Evolutionary conservation across 2,113 vertebrate genomes (phyloP).

Genomic region (Phylloscopus whistleri): DNA sequence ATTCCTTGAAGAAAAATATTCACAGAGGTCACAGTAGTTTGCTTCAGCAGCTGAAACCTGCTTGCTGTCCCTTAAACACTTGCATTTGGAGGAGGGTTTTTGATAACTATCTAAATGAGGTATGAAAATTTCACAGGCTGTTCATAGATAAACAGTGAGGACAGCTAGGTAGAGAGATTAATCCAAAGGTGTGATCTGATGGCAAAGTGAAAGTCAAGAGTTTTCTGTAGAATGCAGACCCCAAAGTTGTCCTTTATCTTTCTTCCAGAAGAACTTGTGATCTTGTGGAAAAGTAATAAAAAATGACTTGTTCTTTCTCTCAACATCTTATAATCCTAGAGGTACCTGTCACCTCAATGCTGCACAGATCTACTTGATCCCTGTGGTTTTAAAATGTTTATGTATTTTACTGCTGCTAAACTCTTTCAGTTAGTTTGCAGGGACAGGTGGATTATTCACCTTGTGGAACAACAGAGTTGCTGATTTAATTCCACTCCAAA

Average conservation of each 20-base stretch:
- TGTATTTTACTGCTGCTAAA: background rate
- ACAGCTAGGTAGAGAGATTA: background rate
- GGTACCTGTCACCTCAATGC: background rate
- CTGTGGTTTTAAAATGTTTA: background rate
- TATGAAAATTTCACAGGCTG: background rate
- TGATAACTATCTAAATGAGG: background rate
- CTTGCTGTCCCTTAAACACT: background rate
- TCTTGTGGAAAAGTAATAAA: background rate
- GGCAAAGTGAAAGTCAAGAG: background rate
- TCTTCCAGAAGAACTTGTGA: background rate
- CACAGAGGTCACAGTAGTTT: background rate
- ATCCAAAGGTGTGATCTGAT: background rate
- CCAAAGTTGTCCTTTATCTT: background rate
- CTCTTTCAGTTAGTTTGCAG: background rate
- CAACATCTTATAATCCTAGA: background rate
- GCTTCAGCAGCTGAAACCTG: background rate
- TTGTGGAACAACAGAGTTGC: background rate
- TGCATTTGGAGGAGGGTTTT: background rate
- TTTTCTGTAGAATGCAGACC: background rate
- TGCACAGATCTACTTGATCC: background rate
- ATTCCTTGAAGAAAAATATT: constrained; percentile 1
- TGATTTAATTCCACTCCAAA: background rate
- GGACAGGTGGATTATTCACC: background rate
- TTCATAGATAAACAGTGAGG: background rate
- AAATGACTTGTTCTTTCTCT: background rate